Base-by-base conservation (phyloP, 2,113 vertebrate genomes). In the Eira barbara region DNA sequence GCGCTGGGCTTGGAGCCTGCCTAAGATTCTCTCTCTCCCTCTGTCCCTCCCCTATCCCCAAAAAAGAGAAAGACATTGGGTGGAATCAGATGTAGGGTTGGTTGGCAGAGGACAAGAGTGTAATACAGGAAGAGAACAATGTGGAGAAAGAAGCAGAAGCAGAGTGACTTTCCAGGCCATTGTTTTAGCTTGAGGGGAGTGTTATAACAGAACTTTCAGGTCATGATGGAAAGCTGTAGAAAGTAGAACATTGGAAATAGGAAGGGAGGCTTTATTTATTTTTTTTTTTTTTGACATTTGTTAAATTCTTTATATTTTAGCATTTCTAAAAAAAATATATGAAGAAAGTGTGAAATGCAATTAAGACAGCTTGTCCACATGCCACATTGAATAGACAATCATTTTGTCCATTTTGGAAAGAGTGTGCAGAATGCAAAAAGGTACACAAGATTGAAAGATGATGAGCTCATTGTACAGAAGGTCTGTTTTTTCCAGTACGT, bases 301-400 rank as follows among this genome's bases (percentile, higher is more conserved):
- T 36, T 55, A 71, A 93, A 69, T 83, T 95, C 11, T 89, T 90
- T 90, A 61, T 45, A 86, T 87, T 93, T 97, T 80, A 97, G 31
- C 57, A 87, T 89, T 96, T 89, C 84, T 94, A 84, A 90, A 94
- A 92, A 93, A 89, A 87, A 63, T 95, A 23, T 91, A 20, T 67
- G 63, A 96, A 69, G 57, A 86, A 96, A 97, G 25, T 96, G 34
- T 90, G 27, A 93, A 95, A 88, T 94, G 12, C 85, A 96, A 82
- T 97, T 86, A 85, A 97, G 36, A 65, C 4, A 80, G 12, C 18
- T 88, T 8, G 80, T 95, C 59, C 9, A 67, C 31, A 67, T 91
- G 74, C 65, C 80, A 78, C 69, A 55, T 17, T 57, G 69, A 93
- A 93, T 49, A 96, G 74, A 63, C 10, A 88, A 29, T 69, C 27